Evolutionary conservation across 1,140 invertebrate species (phyloP), one percentile per base, ranked within the genome.

Genomic region (Hypothenemus hampei): DNA sequence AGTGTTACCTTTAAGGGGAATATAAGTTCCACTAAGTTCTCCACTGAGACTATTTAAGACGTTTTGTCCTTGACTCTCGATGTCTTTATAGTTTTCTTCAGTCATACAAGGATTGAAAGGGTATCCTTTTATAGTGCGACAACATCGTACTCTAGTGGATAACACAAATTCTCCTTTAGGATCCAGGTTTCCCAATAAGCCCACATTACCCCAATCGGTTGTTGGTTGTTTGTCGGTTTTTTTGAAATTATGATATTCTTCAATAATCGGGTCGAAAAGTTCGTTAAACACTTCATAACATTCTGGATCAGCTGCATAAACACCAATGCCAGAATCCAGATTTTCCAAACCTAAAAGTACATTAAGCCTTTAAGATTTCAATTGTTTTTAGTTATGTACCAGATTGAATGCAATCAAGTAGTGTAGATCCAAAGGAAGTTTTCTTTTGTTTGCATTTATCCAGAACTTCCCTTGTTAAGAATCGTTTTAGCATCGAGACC

Each of bases 251-350:
- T 90, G 86, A 66, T 88, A 89, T 48, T 88, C 85, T 57, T 84
- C 77, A 65, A 91, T 89, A 65, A 90, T 80, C 7, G 84, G 83
- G 69, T 89, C 80, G 64, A 91, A 91, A 7, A 91, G 69, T 33
- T 78, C 75, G 8, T 70, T 70, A 63, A 89, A 90, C 1, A 81
- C 69, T 24, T 74, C 75, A 70, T 91, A 91, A 3, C 81, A 72
- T 40, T 89, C 80, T 0, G 81, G 75, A 73, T 91, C 86, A 0
- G 84, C 78, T 3, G 87, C 86, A 68, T 89, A 89, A 21, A 87
- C 66, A 51, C 85, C 86, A 7, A 85, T 73, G 10, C 75, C 69
- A 5, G 83, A 80, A 43, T 82, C 78, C 0, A 74, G 72, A 67
- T 85, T 80, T 61, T 77, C 78, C 11, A 85, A 67, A 22, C 84